Percentiles rank a stretch among this genome's conserved stretches.
phyloP scores from a whole-genome alignment of 92 coral and sea anemone genomes.

The Isaurus tuberculatus region DNA sequence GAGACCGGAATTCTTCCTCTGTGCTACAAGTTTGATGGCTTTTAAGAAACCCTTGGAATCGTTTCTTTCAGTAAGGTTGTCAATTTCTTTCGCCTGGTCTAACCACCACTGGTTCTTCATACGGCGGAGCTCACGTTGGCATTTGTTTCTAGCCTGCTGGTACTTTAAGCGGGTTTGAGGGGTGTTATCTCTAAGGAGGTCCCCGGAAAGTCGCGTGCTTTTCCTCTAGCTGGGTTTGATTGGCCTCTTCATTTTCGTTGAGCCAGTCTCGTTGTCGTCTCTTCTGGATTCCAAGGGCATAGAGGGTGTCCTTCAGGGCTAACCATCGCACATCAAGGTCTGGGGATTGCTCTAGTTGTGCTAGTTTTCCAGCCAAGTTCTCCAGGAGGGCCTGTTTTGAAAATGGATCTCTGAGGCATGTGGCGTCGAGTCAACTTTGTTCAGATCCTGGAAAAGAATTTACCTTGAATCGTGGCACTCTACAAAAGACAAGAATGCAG shows the following conservation, averaged over 20 bases:
- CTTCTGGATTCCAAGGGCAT: neutral
- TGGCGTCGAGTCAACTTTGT: neutral
- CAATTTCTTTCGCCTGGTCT: neutral
- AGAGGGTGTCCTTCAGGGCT: neutral
- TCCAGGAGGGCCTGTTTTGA: neutral
- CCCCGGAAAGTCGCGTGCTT: too few species aligned
- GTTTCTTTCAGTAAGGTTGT: neutral
- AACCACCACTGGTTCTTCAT: neutral
- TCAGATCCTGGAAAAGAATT: too few species aligned
- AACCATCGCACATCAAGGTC: neutral
- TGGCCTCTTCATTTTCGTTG: too few species aligned
- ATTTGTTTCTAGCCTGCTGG: neutral
- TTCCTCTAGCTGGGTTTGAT: too few species aligned
- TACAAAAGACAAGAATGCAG: too few species aligned
- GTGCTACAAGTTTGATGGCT: neutral
- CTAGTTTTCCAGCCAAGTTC: neutral
- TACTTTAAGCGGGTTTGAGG: too few species aligned
- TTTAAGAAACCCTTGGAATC: neutral
- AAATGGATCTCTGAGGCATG: neutral
- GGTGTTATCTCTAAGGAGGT: too few species aligned
- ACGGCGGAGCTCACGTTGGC: neutral
- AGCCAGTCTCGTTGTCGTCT: too few species aligned
- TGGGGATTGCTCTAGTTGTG: neutral
- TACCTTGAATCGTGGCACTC: too few species aligned
- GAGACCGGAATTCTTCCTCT: conserved; percentile 1